phyloP scores from a whole-genome alignment of 2,797 vertebrate species.

The Rhabdophis nuchalis region DNA sequence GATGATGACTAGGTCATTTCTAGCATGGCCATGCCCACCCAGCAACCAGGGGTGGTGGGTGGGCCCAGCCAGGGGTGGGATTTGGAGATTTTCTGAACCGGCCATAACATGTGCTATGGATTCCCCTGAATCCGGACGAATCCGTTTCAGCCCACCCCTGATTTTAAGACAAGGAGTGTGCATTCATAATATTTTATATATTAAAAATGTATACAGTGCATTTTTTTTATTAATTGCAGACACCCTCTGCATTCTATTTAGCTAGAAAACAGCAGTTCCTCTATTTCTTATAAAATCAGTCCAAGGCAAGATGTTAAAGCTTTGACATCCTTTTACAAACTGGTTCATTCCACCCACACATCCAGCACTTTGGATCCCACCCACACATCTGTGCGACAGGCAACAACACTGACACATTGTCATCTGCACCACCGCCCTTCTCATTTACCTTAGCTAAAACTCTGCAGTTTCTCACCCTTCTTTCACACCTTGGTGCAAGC shows the following conservation, averaged over 20 bases:
- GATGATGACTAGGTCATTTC: no score
- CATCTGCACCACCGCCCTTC: conserved; percentile 14
- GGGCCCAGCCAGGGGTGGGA: no score
- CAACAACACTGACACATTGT: conserved; percentile 19
- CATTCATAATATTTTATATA: background rate
- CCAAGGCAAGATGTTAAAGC: conserved; percentile 33
- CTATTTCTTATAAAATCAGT: conserved; percentile 25
- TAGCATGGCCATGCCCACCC: no score
- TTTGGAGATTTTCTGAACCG: no score
- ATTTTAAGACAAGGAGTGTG: background rate
- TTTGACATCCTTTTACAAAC: conserved; percentile 23
- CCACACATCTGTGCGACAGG: conserved; percentile 9
- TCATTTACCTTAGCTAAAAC: conserved; percentile 34
- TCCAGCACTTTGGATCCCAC: conserved; percentile 21
- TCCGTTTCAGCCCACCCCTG: no score
- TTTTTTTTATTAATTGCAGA: conserved; percentile 11
- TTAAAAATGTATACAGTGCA: background rate
- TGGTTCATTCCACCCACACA: conserved; percentile 31
- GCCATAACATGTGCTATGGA: no score
- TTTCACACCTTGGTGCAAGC: conserved; percentile 40
- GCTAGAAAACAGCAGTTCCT: conserved; percentile 37
- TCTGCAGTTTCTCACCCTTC: conserved; percentile 38
- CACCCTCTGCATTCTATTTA: conserved; percentile 5
- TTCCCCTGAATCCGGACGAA: no score
- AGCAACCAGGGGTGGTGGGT: no score